Percentiles rank a stretch among this genome's conserved stretches.
Conservation (phyloP, 2,888 invertebrate genomes). For the Drosophila mercatorum region DNA sequence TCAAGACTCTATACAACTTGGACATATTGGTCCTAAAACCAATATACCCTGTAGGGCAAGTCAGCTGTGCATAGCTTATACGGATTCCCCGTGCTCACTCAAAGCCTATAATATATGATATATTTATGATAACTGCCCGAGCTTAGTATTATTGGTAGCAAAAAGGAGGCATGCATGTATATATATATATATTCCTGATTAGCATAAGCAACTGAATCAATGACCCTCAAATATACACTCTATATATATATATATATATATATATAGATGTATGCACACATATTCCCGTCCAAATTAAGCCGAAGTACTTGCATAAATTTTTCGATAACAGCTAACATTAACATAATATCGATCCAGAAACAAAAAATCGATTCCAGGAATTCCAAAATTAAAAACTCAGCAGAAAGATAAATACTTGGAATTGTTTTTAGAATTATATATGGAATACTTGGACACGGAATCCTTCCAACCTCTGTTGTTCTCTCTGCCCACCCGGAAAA, state of each 20-base stretch:
- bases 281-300: neutral
- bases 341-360: neutral
- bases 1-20: too few relatives aligned
- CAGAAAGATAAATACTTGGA: too few relatives aligned
- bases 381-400: neutral
- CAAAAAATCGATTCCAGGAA: neutral
- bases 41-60: neutral
- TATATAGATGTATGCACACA: neutral
- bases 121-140: neutral
- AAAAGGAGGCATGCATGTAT: neutral
- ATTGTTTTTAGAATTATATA: too few relatives aligned
- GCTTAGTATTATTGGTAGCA: neutral
- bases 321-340: neutral
- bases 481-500: too few relatives aligned
- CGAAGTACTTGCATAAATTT: neutral
- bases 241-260: neutral
- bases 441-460: too few relatives aligned
- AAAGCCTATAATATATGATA: neutral
- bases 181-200: neutral
- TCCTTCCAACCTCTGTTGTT: neutral
- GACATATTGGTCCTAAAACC: neutral
- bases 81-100: neutral
- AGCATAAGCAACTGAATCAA: neutral
- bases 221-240: neutral
- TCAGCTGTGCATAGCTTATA: neutral